Percentiles rank a stretch among this genome's conserved stretches.
Conservation (phyloP, 1,140 invertebrate species). For the Cotesia chilonis region DNA sequence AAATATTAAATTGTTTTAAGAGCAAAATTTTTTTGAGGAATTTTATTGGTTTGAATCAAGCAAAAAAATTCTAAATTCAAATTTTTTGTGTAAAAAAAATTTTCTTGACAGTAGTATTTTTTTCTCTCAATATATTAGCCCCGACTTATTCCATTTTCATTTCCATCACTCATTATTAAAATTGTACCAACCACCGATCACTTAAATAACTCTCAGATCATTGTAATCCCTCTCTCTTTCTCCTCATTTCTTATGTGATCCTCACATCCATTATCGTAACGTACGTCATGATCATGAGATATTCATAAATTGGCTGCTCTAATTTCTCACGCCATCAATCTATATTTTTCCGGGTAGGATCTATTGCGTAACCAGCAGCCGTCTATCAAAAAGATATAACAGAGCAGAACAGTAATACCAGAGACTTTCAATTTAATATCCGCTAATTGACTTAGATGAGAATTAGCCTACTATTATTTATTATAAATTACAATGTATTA, state of each 20-base stretch:
- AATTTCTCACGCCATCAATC: conserved; percentile 17
- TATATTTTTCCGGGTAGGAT: not conserved
- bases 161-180: not conserved
- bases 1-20: too few relatives aligned
- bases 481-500: not conserved
- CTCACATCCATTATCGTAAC: not conserved
- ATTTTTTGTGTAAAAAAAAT: too few relatives aligned
- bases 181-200: conserved; percentile 2
- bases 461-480: not conserved
- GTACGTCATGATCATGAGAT: not conserved
- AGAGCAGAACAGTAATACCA: too few relatives aligned
- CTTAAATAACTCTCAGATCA: not conserved
- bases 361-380: not conserved
- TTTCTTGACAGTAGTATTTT: too few relatives aligned
- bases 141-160: not conserved
- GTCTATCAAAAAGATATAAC: not conserved
- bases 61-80: too few relatives aligned
- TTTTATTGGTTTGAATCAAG: too few relatives aligned
- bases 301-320: conserved; percentile 5
- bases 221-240: not conserved
- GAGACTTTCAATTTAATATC: conserved; percentile 9
- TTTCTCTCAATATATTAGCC: not conserved
- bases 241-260: too few relatives aligned
- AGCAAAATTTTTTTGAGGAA: too few relatives aligned
- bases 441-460: conserved; percentile 16